Percentiles rank a stretch among this genome's conserved stretches.
Evolutionary conservation across 2,888 invertebrate genomes (phyloP).

Genomic region (Mythimna albipuncta): DNA sequence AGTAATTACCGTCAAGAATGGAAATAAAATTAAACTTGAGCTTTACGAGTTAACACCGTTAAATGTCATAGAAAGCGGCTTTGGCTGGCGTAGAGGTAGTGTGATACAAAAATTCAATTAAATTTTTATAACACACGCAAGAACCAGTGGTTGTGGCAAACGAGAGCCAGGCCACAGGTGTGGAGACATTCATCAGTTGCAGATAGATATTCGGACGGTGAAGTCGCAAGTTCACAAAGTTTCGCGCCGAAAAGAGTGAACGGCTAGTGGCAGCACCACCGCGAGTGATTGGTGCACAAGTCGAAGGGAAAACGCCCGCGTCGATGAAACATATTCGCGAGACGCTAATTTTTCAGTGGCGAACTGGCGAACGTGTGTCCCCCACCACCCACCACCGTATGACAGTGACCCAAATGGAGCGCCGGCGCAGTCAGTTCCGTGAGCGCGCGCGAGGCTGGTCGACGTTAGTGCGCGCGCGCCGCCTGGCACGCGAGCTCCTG

Average conservation of each 20-base stretch:
- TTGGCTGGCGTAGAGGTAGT: constrained; percentile 14
- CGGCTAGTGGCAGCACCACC: constrained; percentile 57
- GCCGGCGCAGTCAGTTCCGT: constrained; percentile 89
- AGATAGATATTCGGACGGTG: constrained; percentile 62
- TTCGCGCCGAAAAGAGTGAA: constrained; percentile 53
- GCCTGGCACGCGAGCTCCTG: constrained; percentile 67
- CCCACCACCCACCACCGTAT: constrained; percentile 88
- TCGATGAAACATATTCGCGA: constrained; percentile 87
- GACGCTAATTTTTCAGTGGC: constrained; percentile 88
- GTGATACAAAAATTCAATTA: constrained; percentile 38
- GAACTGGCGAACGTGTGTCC: constrained; percentile 83
- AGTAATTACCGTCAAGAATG: constrained; percentile 25
- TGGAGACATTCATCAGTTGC: constrained; percentile 68
- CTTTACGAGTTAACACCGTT: constrained; percentile 32
- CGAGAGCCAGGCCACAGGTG: constrained; percentile 60
- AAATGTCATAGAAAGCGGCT: constrained; percentile 57
- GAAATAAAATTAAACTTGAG: constrained; percentile 30
- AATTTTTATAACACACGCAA: constrained; percentile 41
- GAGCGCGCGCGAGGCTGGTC: constrained; percentile 80
- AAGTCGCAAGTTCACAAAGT: constrained; percentile 62
- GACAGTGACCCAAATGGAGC: constrained; percentile 90
- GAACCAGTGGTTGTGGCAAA: constrained; percentile 52
- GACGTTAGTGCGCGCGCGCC: constrained; percentile 71
- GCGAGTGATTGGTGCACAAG: constrained; percentile 81
- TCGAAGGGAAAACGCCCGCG: constrained; percentile 85